These are phyloP conservation scores for Drosophila busckii DNA, from an alignment of 1,140 invertebrate species.

Conservation along the genomic window DNA sequence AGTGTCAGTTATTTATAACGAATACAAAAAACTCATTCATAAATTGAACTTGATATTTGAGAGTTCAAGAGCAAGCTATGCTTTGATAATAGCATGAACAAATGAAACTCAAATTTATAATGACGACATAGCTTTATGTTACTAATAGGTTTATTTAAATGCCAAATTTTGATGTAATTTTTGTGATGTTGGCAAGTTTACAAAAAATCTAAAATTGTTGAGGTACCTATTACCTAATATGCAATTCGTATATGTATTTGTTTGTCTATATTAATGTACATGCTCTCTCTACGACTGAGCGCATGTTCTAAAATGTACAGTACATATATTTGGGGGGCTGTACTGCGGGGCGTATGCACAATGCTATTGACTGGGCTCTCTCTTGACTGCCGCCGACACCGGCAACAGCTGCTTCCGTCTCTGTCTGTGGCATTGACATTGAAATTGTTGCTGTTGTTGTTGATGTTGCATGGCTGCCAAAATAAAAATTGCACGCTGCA, in stretches of 20 bases:
- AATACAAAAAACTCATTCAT: too few species aligned
- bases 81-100: too few species aligned
- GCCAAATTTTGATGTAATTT: background rate
- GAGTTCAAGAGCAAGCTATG: too few species aligned
- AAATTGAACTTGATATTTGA: too few species aligned
- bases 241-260: background rate
- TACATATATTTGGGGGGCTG: background rate
- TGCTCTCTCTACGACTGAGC: background rate
- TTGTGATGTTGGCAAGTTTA: conserved; percentile 26
- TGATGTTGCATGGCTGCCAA: conserved; percentile 34
- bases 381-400: background rate
- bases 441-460: conserved; percentile 28
- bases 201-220: conserved; percentile 5
- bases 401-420: background rate
- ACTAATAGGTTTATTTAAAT: too few species aligned
- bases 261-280: background rate
- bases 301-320: background rate
- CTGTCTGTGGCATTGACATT: conserved; percentile 57
- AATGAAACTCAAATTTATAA: too few species aligned
- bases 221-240: conserved; percentile 33
- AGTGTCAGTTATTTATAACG: too few species aligned
- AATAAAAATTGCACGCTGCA: conserved; percentile 9
- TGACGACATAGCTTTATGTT: too few species aligned
- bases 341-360: background rate
- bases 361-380: background rate